phyloP scores from a whole-genome alignment of 2,888 invertebrate species.

The Bhutanitis thaidina region DNA sequence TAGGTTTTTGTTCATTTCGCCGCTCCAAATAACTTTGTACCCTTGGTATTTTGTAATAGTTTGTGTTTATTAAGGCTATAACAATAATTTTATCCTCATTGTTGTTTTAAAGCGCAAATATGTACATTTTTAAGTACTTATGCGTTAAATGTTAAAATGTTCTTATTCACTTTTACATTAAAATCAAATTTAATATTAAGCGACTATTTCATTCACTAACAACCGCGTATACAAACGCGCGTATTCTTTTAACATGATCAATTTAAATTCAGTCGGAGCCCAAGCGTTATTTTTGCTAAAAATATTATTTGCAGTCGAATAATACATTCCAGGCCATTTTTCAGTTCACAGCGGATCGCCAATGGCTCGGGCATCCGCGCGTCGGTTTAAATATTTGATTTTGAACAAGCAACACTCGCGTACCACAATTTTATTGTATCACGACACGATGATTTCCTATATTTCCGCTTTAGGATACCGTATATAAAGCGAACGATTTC shows the following conservation, averaged over 20 bases:
- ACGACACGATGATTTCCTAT: not conserved
- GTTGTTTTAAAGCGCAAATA: too few species aligned
- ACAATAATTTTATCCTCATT: too few species aligned
- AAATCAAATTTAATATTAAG: too few species aligned
- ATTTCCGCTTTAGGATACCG: constrained; percentile 1
- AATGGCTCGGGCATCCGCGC: not conserved
- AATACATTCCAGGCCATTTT: constrained; percentile 8
- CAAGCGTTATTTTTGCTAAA: constrained; percentile 9
- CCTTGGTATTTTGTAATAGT: too few species aligned
- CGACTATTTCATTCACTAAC: too few species aligned
- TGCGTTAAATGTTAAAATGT: too few species aligned
- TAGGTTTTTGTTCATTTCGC: too few species aligned
- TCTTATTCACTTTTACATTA: too few species aligned
- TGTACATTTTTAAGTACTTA: too few species aligned
- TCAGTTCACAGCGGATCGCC: constrained; percentile 4
- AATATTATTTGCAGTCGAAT: constrained; percentile 10
- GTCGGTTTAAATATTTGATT: constrained; percentile 12
- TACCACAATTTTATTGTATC: constrained; percentile 12
- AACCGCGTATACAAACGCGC: not conserved
- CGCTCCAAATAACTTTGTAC: too few species aligned
- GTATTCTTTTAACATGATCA: not conserved
- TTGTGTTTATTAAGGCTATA: too few species aligned
- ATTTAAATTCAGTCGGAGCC: constrained; percentile 1
- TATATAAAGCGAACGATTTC: not conserved
- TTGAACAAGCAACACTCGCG: constrained; percentile 5